These are phyloP conservation scores for Drosophila sp. DNA, from an alignment of 1,140 invertebrate species.

Conservation along the genomic window DNA sequence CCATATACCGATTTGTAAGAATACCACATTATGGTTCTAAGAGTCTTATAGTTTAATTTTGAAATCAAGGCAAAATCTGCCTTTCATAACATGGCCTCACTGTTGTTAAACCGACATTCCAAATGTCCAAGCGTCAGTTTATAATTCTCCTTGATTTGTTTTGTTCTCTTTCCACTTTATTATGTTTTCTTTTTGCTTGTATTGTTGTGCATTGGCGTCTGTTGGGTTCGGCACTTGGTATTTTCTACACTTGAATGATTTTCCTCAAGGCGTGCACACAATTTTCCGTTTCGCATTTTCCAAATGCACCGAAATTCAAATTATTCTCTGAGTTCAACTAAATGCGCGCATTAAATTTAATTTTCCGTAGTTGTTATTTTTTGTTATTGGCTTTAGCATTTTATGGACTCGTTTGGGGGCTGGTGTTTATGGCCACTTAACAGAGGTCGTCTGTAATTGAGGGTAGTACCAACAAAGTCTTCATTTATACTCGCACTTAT, in stretches of 20 bases:
- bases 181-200: constrained; percentile 26
- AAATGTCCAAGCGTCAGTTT: constrained; percentile 70
- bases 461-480: constrained; percentile 3
- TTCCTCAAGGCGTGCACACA: constrained; percentile 75
- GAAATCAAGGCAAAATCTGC: not conserved
- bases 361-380: constrained; percentile 41
- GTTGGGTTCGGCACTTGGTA: constrained; percentile 59
- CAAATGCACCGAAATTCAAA: constrained; percentile 63
- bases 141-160: constrained; percentile 51
- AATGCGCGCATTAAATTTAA: constrained; percentile 75
- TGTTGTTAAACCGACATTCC: constrained; percentile 52
- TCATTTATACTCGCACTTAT: not conserved
- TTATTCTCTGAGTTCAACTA: constrained; percentile 50
- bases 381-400: constrained; percentile 38
- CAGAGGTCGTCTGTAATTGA: constrained; percentile 1
- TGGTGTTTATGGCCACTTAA: constrained; percentile 26
- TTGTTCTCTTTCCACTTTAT: constrained; percentile 33
- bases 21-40: too few relatives aligned
- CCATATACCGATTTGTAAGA: too few relatives aligned
- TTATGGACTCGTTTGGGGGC: constrained; percentile 30
- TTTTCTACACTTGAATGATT: constrained; percentile 76
- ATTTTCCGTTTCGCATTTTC: constrained; percentile 64
- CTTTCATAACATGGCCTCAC: constrained; percentile 16
- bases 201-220: constrained; percentile 41
- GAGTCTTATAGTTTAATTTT: too few relatives aligned